Percentiles rank a stretch among this genome's conserved stretches.
Evolutionary conservation across 2,797 vertebrate genomes (phyloP).

Genomic region (Tokudaia muenninki): DNA sequence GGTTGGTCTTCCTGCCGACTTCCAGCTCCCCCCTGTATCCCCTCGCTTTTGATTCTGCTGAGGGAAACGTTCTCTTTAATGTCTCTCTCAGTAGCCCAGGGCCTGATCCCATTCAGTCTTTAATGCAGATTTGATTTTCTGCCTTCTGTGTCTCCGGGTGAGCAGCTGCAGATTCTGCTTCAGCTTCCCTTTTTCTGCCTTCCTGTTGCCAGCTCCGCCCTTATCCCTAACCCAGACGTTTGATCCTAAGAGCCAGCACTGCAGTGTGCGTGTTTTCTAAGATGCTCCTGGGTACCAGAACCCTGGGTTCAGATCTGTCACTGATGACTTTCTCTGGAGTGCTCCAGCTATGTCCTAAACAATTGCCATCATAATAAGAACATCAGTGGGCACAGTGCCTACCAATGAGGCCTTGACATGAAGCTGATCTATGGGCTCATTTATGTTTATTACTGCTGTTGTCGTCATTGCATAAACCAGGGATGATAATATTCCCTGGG

Average conservation of each 20-base stretch:
- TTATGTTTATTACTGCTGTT: neutral
- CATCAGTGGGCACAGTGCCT: neutral
- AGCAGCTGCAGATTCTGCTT: neutral
- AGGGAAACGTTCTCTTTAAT: conserved; percentile 14
- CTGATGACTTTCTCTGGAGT: neutral
- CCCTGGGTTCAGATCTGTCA: neutral
- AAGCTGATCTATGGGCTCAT: neutral
- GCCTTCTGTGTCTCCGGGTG: neutral
- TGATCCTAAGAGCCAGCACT: neutral
- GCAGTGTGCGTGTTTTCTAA: neutral
- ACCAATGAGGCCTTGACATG: neutral
- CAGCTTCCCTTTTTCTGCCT: neutral
- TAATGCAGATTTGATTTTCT: neutral
- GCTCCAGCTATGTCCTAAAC: neutral
- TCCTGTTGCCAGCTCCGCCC: neutral
- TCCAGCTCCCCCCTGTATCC: neutral
- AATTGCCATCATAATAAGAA: too few species aligned
- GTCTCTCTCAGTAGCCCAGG: neutral
- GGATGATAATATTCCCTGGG: neutral
- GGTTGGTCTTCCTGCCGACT: neutral
- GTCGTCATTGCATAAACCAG: neutral
- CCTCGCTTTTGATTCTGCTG: conserved; percentile 42
- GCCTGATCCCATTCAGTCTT: neutral
- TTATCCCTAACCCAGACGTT: neutral
- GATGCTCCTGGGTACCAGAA: neutral